Percentiles rank a stretch among this genome's conserved stretches.
Conservation (phyloP, 2,113 vertebrate species). For the Eolophus roseicapilla region DNA sequence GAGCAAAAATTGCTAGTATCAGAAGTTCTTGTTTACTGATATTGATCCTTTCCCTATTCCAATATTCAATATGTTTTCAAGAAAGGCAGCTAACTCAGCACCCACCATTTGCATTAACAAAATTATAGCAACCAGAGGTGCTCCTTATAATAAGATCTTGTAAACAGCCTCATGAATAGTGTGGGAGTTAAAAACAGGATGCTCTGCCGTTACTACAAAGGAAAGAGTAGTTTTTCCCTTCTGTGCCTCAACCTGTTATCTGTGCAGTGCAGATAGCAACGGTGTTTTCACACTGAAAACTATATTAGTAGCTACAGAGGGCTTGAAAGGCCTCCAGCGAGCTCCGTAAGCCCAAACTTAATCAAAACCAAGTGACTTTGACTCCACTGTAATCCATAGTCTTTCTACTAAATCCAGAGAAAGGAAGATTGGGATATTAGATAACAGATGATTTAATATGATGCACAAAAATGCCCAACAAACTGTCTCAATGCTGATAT, state of each 20-base stretch:
- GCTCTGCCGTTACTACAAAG: background rate
- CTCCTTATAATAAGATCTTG: background rate
- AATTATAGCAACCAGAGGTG: background rate
- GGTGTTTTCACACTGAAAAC: background rate
- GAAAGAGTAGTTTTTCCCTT: background rate
- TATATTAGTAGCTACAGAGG: background rate
- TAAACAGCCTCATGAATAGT: background rate
- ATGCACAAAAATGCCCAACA: accelerated
- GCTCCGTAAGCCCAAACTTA: background rate
- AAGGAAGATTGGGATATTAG: background rate
- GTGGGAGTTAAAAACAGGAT: background rate
- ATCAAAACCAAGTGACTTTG: background rate
- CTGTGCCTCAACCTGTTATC: background rate
- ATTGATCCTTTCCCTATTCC: background rate
- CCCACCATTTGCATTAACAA: background rate
- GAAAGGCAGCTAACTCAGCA: background rate
- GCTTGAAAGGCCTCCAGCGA: background rate
- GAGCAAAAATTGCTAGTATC: background rate
- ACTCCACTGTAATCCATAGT: background rate
- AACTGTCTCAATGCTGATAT: accelerated
- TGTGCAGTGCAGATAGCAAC: background rate
- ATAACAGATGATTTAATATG: background rate
- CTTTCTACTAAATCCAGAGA: background rate
- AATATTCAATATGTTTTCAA: background rate
- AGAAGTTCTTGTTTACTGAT: background rate